Conservation (phyloP, 2,113 vertebrate genomes). For the Archilochus colubris region DNA sequence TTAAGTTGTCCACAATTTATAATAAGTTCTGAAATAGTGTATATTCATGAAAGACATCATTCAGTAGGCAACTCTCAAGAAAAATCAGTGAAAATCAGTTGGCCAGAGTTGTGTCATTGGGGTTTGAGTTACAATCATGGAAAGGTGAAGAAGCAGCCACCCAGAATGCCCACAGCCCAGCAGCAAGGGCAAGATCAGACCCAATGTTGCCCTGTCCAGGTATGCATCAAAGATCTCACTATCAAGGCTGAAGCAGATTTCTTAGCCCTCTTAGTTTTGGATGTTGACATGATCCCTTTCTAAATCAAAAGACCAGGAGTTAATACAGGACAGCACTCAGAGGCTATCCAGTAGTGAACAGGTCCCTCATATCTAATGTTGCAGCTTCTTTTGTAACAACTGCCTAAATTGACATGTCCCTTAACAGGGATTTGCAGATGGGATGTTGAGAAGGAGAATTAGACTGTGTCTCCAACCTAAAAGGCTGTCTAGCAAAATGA, state of each 20-base stretch:
- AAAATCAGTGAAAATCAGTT: not conserved
- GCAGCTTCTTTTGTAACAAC: not conserved
- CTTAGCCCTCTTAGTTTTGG: not conserved
- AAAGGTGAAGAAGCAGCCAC: not conserved
- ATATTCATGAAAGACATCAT: not conserved
- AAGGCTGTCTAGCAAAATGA: not conserved
- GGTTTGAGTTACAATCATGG: not conserved
- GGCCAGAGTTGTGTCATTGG: not conserved
- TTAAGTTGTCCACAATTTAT: not conserved
- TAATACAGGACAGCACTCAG: not conserved
- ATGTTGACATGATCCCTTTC: not conserved
- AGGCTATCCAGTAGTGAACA: not conserved
- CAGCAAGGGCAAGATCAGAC: not conserved
- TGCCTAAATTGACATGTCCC: not conserved
- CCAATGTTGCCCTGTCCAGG: not conserved
- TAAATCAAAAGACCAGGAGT: not conserved
- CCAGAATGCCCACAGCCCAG: fast-evolving
- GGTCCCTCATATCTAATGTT: not conserved
- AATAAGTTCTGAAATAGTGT: not conserved
- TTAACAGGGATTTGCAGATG: not conserved
- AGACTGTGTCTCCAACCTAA: not conserved
- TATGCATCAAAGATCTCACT: not conserved
- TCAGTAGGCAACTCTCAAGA: not conserved
- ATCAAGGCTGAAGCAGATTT: not conserved
- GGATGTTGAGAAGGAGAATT: not conserved